Percentiles rank a stretch among this genome's conserved stretches.
These are phyloP conservation scores for Megaleporinus macrocephalus DNA, from an alignment of 2,113 vertebrate genomes.

Conservation along the genomic window DNA sequence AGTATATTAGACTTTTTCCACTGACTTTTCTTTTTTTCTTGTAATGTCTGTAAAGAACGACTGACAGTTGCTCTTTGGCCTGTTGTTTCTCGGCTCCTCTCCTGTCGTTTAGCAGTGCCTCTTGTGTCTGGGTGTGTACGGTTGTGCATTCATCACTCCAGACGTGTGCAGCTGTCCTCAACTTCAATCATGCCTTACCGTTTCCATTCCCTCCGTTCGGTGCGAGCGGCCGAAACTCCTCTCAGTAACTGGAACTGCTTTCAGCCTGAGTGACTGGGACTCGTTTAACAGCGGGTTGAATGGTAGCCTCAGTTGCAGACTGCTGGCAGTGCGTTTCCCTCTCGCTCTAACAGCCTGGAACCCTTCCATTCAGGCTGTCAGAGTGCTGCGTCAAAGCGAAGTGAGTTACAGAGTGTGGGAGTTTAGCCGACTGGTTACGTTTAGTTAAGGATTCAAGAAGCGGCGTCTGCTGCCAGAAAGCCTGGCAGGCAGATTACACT, in stretches of 20 bases:
- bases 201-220: neutral
- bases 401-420: neutral
- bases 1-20: too few relatives aligned
- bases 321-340: neutral
- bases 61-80: slow-evolving; percentile 18
- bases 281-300: neutral
- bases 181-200: slow-evolving; percentile 29
- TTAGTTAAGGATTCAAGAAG: slow-evolving; percentile 1
- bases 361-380: slow-evolving; percentile 1
- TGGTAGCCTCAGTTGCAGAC: neutral
- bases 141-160: neutral
- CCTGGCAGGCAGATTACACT: neutral
- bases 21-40: too few relatives aligned
- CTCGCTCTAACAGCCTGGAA: neutral
- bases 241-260: slow-evolving; percentile 20
- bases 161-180: neutral
- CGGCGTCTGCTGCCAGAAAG: neutral
- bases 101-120: neutral
- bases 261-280: slow-evolving; percentile 17
- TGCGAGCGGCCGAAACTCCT: slow-evolving; percentile 11
- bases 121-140: neutral
- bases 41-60: neutral
- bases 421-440: neutral
- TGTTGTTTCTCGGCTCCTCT: slow-evolving; percentile 9
- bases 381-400: slow-evolving; percentile 4